phyloP scores from a whole-genome alignment of 1,140 invertebrate genomes.

The Megalonaias nervosa region DNA sequence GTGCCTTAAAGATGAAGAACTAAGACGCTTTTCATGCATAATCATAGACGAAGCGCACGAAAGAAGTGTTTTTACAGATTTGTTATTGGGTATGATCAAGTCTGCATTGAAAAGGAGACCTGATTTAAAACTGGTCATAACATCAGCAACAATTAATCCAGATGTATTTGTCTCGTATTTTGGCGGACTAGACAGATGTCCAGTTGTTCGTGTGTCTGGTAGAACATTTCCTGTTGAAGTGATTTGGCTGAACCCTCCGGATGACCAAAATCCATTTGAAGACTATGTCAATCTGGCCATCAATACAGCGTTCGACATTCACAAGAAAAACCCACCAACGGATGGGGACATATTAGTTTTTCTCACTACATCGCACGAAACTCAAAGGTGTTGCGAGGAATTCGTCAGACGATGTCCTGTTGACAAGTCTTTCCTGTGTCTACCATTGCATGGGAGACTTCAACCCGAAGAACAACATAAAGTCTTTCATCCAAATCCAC shows the following conservation, averaged over 20 bases:
- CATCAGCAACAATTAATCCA: conserved; percentile 70
- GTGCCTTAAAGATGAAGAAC: conserved; percentile 81
- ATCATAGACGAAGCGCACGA: conserved; percentile 99
- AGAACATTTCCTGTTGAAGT: conserved; percentile 90
- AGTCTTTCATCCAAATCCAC: conserved; percentile 52
- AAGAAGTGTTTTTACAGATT: conserved; percentile 94
- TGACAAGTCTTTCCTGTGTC: conserved; percentile 40
- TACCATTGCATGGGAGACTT: conserved; percentile 94
- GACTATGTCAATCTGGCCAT: conserved; percentile 97
- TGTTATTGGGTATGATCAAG: conserved; percentile 89
- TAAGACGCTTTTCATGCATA: conserved; percentile 81
- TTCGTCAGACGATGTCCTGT: conserved; percentile 21
- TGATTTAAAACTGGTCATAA: conserved; percentile 63
- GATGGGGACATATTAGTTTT: conserved; percentile 99
- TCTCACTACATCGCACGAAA: conserved; percentile 79
- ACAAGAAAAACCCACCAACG: conserved; percentile 88
- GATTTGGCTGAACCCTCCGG: conserved; percentile 87
- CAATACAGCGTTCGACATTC: conserved; percentile 95
- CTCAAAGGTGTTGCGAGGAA: conserved; percentile 53
- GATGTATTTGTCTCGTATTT: conserved; percentile 79
- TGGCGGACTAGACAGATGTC: conserved; percentile 90
- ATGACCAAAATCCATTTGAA: conserved; percentile 81
- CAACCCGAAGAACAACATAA: conserved; percentile 94
- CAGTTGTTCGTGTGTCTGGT: conserved; percentile 95
- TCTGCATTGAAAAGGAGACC: conserved; percentile 55